Evolutionary conservation across 2,113 vertebrate species (phyloP).

Genomic region (Pelecanus crispus): DNA sequence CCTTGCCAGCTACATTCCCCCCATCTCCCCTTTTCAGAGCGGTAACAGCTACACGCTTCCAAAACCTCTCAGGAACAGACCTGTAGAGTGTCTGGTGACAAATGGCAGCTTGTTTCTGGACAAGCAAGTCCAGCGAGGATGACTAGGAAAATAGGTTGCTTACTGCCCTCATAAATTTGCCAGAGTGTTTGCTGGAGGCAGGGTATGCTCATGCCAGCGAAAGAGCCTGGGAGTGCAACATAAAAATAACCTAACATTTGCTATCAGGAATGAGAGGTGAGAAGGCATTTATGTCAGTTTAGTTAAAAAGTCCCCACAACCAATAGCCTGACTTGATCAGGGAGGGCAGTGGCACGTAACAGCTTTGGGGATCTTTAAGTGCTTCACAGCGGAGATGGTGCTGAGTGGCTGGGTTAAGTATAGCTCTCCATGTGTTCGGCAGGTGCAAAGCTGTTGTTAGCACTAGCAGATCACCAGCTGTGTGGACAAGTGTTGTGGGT

Average conservation of each 20-base stretch:
- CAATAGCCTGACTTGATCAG: neutral
- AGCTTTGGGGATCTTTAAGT: neutral
- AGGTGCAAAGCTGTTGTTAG: slow-evolving; percentile 58
- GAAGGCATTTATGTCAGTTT: neutral
- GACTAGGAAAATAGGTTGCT: neutral
- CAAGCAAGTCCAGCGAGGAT: neutral
- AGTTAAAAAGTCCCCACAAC: neutral
- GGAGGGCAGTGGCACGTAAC: neutral
- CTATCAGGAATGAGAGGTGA: slow-evolving; percentile 7
- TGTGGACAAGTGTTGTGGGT: slow-evolving; percentile 37
- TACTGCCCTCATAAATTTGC: neutral
- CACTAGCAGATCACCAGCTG: slow-evolving; percentile 20
- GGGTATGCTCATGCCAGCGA: neutral
- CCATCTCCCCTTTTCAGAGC: neutral
- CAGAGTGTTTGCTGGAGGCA: neutral
- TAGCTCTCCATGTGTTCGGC: slow-evolving; percentile 38
- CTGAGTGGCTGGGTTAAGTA: slow-evolving; percentile 51
- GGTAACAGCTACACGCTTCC: neutral
- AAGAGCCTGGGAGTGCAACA: neutral
- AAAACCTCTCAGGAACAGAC: neutral
- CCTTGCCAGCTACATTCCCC: neutral
- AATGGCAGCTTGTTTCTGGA: neutral
- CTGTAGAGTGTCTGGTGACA: neutral
- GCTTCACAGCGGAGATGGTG: neutral
- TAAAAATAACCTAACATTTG: slow-evolving; percentile 36